These are phyloP conservation scores for Athrips mouffetella DNA, from an alignment of 2,888 invertebrate genomes.

Conservation along the genomic window DNA sequence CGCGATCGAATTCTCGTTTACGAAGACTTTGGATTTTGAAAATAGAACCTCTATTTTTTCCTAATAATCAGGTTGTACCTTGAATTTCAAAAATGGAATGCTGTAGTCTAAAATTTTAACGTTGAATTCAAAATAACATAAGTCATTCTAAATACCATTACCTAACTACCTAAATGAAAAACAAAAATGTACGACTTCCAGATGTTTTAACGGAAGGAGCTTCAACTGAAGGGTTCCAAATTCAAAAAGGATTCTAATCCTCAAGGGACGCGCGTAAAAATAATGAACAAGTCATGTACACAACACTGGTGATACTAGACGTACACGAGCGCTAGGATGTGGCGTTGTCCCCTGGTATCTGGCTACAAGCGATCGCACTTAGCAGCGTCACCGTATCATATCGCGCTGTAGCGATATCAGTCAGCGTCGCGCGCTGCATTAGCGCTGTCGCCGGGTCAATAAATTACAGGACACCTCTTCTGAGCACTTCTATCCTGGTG, in stretches of 20 bases:
- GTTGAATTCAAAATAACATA: no score
- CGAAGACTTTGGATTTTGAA: background rate
- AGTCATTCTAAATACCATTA: no score
- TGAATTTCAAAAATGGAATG: no score
- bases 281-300: conserved; percentile 44
- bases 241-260: conserved; percentile 22
- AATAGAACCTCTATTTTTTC: background rate
- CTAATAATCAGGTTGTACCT: background rate
- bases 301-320: conserved; percentile 36
- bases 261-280: conserved; percentile 36
- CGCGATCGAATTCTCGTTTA: conserved; percentile 28
- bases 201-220: no score
- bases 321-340: conserved; percentile 37
- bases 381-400: conserved; percentile 68
- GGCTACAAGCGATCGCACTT: conserved; percentile 76
- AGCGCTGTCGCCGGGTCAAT: conserved; percentile 66
- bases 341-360: conserved; percentile 58
- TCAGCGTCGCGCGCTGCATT: conserved; percentile 73
- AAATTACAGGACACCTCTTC: conserved; percentile 64
- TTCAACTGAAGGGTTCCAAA: no score
- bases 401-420: conserved; percentile 69
- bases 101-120: no score
- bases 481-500: conserved; percentile 54
- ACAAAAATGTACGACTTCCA: no score
- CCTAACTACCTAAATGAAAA: no score